These are phyloP conservation scores for Melanotus villosus DNA, from an alignment of 2,888 invertebrate species.

Conservation along the genomic window DNA sequence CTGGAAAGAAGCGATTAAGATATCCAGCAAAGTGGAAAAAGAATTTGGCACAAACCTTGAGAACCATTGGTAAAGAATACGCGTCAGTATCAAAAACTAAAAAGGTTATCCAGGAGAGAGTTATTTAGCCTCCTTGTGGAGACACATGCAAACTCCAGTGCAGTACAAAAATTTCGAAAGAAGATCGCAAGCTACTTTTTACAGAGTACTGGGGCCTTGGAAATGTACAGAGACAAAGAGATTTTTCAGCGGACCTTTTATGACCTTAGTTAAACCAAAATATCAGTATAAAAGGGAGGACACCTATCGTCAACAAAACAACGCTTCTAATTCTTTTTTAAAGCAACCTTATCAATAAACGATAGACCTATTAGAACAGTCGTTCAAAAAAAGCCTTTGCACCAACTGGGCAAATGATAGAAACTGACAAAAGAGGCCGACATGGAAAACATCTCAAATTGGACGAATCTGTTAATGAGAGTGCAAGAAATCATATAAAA, in stretches of 20 bases:
- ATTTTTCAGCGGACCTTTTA: constrained; percentile 1
- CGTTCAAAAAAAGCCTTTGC: constrained; percentile 21
- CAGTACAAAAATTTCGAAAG: constrained; percentile 15
- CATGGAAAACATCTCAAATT: constrained; percentile 52
- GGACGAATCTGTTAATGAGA: constrained; percentile 47
- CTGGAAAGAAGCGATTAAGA: neutral
- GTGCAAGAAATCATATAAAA: constrained; percentile 52
- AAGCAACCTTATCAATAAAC: constrained; percentile 39
- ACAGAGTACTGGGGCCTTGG: constrained; percentile 16
- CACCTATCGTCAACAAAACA: constrained; percentile 6
- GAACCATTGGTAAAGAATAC: neutral
- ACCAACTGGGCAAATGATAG: constrained; percentile 40
- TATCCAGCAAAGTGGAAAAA: neutral
- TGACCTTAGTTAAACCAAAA: constrained; percentile 5
- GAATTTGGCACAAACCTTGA: neutral
- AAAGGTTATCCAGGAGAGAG: constrained; percentile 1
- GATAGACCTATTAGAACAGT: constrained; percentile 41
- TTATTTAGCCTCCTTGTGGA: constrained; percentile 5
- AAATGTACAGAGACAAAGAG: constrained; percentile 4
- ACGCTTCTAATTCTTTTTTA: constrained; percentile 42
- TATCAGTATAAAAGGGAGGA: constrained; percentile 4
- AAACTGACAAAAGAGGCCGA: constrained; percentile 53
- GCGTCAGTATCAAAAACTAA: neutral
- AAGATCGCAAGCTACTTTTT: constrained; percentile 9
- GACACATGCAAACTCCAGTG: constrained; percentile 26